phyloP scores from a whole-genome alignment of 2,888 invertebrate genomes.

The Tinea pellionella region DNA sequence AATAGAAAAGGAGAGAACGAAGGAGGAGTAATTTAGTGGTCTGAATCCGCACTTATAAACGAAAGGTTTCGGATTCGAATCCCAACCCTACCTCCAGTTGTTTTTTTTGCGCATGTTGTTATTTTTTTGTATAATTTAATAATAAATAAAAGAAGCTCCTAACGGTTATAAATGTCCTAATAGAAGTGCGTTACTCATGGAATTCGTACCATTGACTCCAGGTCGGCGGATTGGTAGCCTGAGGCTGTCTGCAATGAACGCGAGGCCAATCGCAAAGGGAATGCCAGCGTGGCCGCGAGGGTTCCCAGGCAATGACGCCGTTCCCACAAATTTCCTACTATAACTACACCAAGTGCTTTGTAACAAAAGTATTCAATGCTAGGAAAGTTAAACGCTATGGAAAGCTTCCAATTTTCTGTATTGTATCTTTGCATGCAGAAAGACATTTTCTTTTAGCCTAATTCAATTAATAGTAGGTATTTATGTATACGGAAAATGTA shows the following conservation, averaged over 20 bases:
- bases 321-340: slow-evolving; percentile 39
- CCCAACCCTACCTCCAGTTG: no score
- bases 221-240: slow-evolving; percentile 36
- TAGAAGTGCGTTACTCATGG: not conserved
- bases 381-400: slow-evolving; percentile 10
- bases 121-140: no score
- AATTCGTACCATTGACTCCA: slow-evolving; percentile 17
- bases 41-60: no score
- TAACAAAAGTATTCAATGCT: slow-evolving; percentile 9
- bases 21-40: no score
- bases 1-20: no score
- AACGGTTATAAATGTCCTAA: not conserved
- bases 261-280: slow-evolving; percentile 42
- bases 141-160: not conserved
- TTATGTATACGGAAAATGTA: no score
- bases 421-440: not conserved
- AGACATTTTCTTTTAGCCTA: no score
- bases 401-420: not conserved
- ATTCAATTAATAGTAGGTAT: no score
- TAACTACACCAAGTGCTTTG: slow-evolving; percentile 14
- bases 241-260: slow-evolving; percentile 33
- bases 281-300: slow-evolving; percentile 37
- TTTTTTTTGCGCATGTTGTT: no score
- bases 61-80: no score
- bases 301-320: slow-evolving; percentile 41